Base-by-base conservation (phyloP, 2,888 invertebrate species). In the Tachystola acroxantha region DNA sequence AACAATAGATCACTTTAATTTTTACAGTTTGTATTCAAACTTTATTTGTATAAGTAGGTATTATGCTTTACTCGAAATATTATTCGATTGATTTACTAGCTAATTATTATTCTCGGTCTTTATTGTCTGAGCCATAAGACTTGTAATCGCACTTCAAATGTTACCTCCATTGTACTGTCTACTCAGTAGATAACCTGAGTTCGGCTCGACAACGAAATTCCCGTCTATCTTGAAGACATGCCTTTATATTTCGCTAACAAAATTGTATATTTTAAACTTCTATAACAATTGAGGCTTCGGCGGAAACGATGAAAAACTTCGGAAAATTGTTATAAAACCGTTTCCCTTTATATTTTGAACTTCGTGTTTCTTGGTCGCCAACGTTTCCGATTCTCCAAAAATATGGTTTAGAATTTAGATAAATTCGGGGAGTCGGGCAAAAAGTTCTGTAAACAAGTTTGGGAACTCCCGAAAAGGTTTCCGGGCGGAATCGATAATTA, bases 401-500 rank as follows among this genome's bases (percentile, higher is more conserved):
- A 72, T 75, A 72, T 70, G 63, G 57, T 54, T 27, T 34, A 69
- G 67, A 75, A 56, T 54, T 27, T 34, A 69, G 67, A 75, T 64
- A 70, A 75, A 70, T 70, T 66, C 54, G 46, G 39, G 58, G 67
- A 64, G 69, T 70, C 44, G 50, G 46, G 46, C 55, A 62, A 64
- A 48, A 75, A 69, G 53, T 71, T 68, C 49, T 39, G 45, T 54
- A 62, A 68, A 65, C 61, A 71, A 72, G 59, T 66, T 68, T 50
- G 41, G 50, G 50, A 64, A 64, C 57, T 62, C 48, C 40, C 43
- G 39, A 45, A 54, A 64, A 63, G 68, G 63, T 64, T 65, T 58
- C 50, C 50, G 52, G 60, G 57, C 53, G 52, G 63, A 70, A 76
- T 77, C 64, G 61, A 69, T 74, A 76, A 78, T 77, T 76, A 70